A percentile compares a stretch with the other conserved stretches of the same genome.
These are phyloP conservation scores for Anolis carolinensis DNA, from an alignment of 2,113 vertebrate species.

Conservation along the genomic window DNA sequence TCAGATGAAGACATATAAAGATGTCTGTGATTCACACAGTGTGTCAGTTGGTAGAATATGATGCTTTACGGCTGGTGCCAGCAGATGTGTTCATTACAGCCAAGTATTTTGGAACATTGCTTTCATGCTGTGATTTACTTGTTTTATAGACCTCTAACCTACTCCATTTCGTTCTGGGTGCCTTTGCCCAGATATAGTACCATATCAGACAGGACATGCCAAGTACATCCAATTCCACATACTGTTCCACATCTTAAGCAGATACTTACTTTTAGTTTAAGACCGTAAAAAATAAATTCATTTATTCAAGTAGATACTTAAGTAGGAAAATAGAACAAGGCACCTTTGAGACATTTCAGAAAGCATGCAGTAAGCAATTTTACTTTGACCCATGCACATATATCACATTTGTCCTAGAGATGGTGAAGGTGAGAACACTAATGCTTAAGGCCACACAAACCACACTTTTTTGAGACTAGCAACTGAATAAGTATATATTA, in stretches of 20 bases:
- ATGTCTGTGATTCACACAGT: background rate
- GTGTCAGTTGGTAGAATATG: background rate
- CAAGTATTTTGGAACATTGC: background rate
- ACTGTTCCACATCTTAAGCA: background rate
- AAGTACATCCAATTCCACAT: background rate
- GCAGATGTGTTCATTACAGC: background rate
- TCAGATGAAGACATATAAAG: background rate
- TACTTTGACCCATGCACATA: background rate
- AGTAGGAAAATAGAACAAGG: background rate
- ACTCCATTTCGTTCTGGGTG: slow-evolving; percentile 4
- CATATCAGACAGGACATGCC: background rate
- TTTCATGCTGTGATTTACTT: slow-evolving; percentile 6
- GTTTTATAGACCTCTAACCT: background rate
- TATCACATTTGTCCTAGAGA: background rate
- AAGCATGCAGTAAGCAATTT: background rate
- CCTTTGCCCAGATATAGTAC: background rate
- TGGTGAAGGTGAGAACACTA: background rate
- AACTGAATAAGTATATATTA: no score
- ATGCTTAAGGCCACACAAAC: background rate
- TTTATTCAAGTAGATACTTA: background rate
- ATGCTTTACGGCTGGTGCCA: background rate
- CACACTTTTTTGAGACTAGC: no score
- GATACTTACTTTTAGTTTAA: background rate
- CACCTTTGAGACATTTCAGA: background rate
- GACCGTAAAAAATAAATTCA: no score